Evolutionary conservation across 2,113 vertebrate species (phyloP).

Genomic region (Dicerorhinus sumatrensis): DNA sequence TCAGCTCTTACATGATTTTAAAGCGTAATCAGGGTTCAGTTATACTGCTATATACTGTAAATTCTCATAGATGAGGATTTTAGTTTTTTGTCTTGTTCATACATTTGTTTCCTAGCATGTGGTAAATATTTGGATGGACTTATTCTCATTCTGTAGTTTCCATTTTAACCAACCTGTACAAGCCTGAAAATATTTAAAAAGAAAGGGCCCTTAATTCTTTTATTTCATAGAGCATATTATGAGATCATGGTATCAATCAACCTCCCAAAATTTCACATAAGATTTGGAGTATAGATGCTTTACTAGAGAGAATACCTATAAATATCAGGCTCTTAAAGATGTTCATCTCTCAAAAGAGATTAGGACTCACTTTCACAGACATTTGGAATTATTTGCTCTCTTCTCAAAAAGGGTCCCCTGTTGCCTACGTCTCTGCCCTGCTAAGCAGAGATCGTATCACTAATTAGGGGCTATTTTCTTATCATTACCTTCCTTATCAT

Average conservation of each 20-base stretch:
- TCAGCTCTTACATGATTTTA: neutral
- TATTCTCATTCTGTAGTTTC: neutral
- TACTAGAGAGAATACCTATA: neutral
- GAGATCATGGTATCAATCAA: neutral
- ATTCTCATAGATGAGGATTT: neutral
- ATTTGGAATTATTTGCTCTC: neutral
- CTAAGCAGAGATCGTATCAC: neutral
- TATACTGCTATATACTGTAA: neutral
- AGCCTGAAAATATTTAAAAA: neutral
- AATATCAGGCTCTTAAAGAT: neutral
- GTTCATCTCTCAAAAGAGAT: neutral
- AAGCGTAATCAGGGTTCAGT: neutral
- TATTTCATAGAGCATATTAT: neutral
- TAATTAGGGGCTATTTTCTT: neutral
- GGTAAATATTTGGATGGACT: neutral
- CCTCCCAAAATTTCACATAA: neutral
- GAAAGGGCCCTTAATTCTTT: neutral
- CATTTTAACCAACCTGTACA: neutral
- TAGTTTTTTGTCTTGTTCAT: neutral
- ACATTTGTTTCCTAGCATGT: neutral
- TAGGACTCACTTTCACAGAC: neutral
- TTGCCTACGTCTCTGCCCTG: neutral
- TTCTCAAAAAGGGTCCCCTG: neutral
- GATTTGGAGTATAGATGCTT: neutral
- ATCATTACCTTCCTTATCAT: neutral